Conservation (phyloP, 2,888 invertebrate species). For the Bhutanitis thaidina region DNA sequence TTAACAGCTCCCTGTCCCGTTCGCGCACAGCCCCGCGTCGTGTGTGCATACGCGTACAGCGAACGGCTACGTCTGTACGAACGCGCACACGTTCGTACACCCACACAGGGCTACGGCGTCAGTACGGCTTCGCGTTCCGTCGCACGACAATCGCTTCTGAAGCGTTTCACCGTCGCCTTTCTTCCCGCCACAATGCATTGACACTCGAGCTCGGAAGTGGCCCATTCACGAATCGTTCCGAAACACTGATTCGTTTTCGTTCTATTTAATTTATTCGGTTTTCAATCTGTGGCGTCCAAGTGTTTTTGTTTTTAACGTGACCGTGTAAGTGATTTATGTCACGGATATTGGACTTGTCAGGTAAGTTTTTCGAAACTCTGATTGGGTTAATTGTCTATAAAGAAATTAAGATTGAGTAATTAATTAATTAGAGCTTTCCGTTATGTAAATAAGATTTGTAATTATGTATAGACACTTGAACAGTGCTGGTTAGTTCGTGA, state of each 20-base stretch:
- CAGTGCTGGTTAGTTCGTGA: not conserved
- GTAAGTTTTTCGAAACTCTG: conserved; percentile 27
- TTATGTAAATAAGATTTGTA: conserved; percentile 1
- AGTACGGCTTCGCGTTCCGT: conserved; percentile 37
- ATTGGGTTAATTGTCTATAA: conserved; percentile 28
- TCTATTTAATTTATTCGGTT: conserved; percentile 24
- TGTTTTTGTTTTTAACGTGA: conserved; percentile 28
- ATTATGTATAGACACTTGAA: not conserved
- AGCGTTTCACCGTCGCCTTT: conserved; percentile 33
- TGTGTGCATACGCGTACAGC: conserved; percentile 25
- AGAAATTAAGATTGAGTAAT: conserved; percentile 21
- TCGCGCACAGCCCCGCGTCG: conserved; percentile 41
- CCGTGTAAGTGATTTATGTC: conserved; percentile 32
- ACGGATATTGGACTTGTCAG: conserved; percentile 33
- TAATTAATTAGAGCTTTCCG: not conserved
- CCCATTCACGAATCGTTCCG: conserved; percentile 36
- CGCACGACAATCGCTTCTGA: conserved; percentile 31
- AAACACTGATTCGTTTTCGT: conserved; percentile 23
- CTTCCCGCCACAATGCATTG: conserved; percentile 53
- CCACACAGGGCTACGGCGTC: conserved; percentile 32
- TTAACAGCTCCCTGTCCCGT: conserved; percentile 64
- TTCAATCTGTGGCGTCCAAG: conserved; percentile 29
- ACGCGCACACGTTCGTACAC: conserved; percentile 22
- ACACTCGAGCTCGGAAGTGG: conserved; percentile 38
- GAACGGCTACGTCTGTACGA: conserved; percentile 29